Base-by-base conservation (phyloP, 2,797 vertebrate species). In the Anas capensis region DNA sequence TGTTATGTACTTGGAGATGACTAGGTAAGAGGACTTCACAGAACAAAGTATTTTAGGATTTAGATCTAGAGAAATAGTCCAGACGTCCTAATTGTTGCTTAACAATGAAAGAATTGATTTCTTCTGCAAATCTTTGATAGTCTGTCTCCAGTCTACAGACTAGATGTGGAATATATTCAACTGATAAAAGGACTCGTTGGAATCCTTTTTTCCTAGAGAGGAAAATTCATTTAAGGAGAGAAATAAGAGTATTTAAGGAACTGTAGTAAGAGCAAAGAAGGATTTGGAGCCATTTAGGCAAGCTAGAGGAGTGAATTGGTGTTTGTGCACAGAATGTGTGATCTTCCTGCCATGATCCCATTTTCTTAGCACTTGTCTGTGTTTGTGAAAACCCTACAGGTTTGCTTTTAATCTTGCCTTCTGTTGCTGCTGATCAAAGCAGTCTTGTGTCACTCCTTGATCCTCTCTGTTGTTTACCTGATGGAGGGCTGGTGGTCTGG, bases 51-150 rank as follows among this genome's bases (percentile, higher is more conserved):
- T 44, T 89, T 82, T 65, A 82, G 54, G 75, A 53, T 91, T 80
- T 62, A 65, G 10, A 10, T 68, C 4, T 82, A 10, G 54, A 78
- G 71, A 61, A 40, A 5, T 13, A 81, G 11, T 49, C 60, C 18
- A 31, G 42, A 8, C 3, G 1, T 12, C 48, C 70, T 82, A 61
- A 62, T 82, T 69, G 14, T 68, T 24, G 60, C 57, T 64, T 76
- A 65, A 68, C 24, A 70, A 14, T 75, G 44, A 84, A 94, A 80
- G 8, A 38, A 68, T 82, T 51, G 70, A 76, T 95, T 90, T 88
- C 11, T 68, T 89, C 36, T 90, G 61, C 24, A 80, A 6, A 26
- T 58, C 21, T 21, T 65, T 77, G 33, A 36, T 84, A 57, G 56
- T 44, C 31, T 73, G 60, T 78, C 42, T 92, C 61, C 24, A 6